Evolutionary conservation across 1,140 invertebrate species (phyloP), one percentile per base, ranked within the genome.

Genomic region (Nymphalis io): DNA sequence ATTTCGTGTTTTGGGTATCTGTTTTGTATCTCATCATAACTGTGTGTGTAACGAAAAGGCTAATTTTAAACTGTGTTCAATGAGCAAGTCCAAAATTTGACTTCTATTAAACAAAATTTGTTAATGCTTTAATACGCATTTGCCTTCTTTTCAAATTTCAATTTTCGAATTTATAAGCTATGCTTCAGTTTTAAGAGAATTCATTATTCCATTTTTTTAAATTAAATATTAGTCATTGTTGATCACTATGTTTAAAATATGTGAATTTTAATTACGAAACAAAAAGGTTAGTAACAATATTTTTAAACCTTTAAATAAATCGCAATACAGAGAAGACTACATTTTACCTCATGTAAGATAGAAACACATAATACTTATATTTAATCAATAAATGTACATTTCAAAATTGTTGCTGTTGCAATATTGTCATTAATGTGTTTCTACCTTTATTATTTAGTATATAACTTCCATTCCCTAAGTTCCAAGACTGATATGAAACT

Each of bases 401-500:
- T 2, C 18, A 21, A 21, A 51, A 51, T 21, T n/a, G 8, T 46
- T 51, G 44, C 44, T n/a, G 5, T 46, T 16, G 46, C 46, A 51
- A 51, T 51, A 51, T 55, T 23, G 42, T 39, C 16, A 33, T 59
- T 5, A 20, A 60, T 60, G 38, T 55, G 51, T 42, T 42, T 65
- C 38, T 44, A 21, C 15, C 20, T 38, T 57, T 76, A 72, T 5
- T 69, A 62, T 60, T 57, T 76, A 72, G 21, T 69, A 60, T 67
- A 71, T 44, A 63, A 15, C 23, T 72, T 60, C 60, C 75, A 80
- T 80, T 77, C 71, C 70, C 61, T 69, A 68, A 72, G 33, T 61
- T 21, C 61, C 46, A 80, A 80, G 78, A 77, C 78, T 80, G 78
- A 39, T 61, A 61, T 67, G 21, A 60, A 40, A 21, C 18, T 42